phyloP scores from a whole-genome alignment of 2,797 vertebrate species.

The Chrosomus eos region DNA sequence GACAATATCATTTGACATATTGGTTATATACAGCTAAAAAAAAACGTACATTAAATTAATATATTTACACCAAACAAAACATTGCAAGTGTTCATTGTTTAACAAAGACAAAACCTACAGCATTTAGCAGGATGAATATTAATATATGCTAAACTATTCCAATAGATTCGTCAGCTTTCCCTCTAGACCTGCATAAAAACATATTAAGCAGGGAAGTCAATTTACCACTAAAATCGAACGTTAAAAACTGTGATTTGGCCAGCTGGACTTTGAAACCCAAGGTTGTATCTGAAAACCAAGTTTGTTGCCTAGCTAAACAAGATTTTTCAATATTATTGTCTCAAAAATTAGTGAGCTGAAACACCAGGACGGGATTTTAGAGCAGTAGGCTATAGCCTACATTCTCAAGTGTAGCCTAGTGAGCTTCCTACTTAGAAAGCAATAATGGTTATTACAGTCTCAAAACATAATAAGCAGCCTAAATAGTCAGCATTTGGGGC shows the following conservation, averaged over 20 bases:
- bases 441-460: not conserved
- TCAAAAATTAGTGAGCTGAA: not conserved
- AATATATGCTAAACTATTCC: slow-evolving; percentile 42
- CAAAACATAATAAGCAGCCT: not conserved
- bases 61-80: not conserved
- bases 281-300: not conserved
- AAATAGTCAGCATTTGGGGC: not conserved
- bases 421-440: not conserved
- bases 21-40: not conserved
- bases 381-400: not conserved
- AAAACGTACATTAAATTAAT: not conserved
- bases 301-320: not conserved
- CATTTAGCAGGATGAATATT: not conserved
- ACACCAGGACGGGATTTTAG: not conserved
- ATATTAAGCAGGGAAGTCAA: slow-evolving; percentile 19
- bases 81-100: not conserved
- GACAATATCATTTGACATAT: not conserved
- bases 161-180: slow-evolving; percentile 15
- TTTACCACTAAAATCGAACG: not conserved
- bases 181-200: slow-evolving; percentile 11
- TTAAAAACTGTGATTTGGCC: not conserved
- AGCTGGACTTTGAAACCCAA: not conserved
- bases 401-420: not conserved
- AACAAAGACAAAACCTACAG: not conserved
- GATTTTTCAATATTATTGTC: not conserved